Base-by-base conservation (phyloP, 1,140 invertebrate genomes). In the Camponotus pennsylvanicus region DNA sequence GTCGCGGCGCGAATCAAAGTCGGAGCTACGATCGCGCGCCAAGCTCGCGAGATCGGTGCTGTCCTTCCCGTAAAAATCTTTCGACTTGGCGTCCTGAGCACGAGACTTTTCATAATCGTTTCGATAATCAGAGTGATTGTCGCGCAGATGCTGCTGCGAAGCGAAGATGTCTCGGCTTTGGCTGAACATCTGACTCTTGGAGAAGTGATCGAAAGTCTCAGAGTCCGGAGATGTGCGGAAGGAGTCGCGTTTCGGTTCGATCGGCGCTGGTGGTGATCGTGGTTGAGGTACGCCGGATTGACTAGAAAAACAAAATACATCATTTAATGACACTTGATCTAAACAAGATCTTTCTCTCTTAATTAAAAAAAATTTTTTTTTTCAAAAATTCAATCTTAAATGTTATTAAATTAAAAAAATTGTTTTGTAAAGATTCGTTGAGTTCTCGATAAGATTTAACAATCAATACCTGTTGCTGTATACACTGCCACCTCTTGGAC, bases 141-240 rank as follows among this genome's bases (percentile, higher is more conserved):
- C 93, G 5, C 94, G 87, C 4, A 94, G 40, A 66, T 95, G 94
- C 78, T 95, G 94, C 76, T 95, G 94, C 3, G 94, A 93, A 0
- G 92, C 90, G 57, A 94, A 95, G 64, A 95, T 90, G 34, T 95
- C 95, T n/a, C 95, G 90, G 77, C 93, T 95, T 82, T 95, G 95
- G 27, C 93, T 95, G 70, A 95, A 95, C 93, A 95, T 94, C 49
- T 94, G 94, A 61, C 90, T 95, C 63, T 95, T 94, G 0, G 93
- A 87, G 13, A 95, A 95, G 45, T 95, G 93, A 15, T 97, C 96
- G 88, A 96, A 96, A 63, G 95, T 94, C 52, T 97, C 96, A 0
- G 96, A 96, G 66, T 97, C 97, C 93, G 97, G 97, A 61, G 97
- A 97, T 15, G 96, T 96, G 45, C 96, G 95, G 91, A 97, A 97